phyloP scores from a whole-genome alignment of 2,113 vertebrate species.

The Dryoscopus gambensis region DNA sequence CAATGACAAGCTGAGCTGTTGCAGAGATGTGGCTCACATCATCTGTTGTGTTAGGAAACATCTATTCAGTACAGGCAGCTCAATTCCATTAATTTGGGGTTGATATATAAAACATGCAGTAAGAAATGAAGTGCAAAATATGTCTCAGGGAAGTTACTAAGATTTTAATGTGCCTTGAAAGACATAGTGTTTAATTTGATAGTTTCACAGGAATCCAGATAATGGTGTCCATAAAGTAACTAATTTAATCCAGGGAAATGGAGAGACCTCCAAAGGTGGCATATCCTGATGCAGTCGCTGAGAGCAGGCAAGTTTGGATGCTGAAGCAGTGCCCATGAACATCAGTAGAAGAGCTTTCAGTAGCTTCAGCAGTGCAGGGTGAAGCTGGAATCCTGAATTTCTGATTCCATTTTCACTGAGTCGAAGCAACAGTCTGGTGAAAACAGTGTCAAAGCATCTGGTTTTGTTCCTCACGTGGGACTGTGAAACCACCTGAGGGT shows the following conservation, averaged over 20 bases:
- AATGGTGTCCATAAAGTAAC: neutral
- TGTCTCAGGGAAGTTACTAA: neutral
- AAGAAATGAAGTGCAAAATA: neutral
- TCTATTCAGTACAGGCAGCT: neutral
- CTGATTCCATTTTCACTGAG: neutral
- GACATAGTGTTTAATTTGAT: neutral
- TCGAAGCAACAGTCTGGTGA: neutral
- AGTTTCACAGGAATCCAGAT: neutral
- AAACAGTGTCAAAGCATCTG: neutral
- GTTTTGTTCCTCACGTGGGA: neutral
- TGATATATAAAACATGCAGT: neutral
- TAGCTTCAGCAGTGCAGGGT: neutral
- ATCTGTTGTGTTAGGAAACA: neutral
- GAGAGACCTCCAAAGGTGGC: neutral
- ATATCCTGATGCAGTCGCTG: neutral
- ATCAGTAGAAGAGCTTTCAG: neutral
- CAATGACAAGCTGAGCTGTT: neutral
- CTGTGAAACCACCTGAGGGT: neutral
- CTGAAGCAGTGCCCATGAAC: neutral
- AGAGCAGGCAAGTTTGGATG: neutral
- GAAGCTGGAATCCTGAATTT: neutral
- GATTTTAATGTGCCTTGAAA: neutral
- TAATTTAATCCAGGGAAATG: neutral
- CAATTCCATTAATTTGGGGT: neutral
- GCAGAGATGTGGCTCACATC: neutral